Evolutionary conservation across 2,888 invertebrate species (phyloP), one percentile per base, ranked within the genome.

Genomic region (Caenorhabditis sp.): DNA sequence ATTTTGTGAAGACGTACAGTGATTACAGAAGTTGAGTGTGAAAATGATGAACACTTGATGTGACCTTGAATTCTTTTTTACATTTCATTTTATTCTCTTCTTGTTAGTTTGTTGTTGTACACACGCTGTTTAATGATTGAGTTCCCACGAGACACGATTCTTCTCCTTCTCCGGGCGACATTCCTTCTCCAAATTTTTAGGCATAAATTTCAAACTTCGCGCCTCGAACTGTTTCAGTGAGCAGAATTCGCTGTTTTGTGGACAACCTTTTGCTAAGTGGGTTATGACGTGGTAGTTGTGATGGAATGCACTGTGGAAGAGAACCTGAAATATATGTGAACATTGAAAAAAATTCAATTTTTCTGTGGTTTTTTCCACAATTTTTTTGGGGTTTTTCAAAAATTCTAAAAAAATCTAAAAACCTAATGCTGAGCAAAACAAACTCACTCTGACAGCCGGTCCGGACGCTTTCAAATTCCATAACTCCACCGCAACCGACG

Each of bases 291-390:
- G 81, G 62, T 83, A 84, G 43, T 73, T 79, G 21, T 84, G 82
- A 58, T 84, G 83, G 79, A 82, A 84, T n/a, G 82, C 83, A 10
- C 81, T 78, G 55, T 84, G 84, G 76, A 81, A 84, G 14, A 84
- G 68, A 26, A 83, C 77, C 79, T 78, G 62, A 31, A 62, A 27
- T 1, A 58, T 36, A 8, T 36, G 5, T 12, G 36, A 36, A 21
- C 19, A 5, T 51, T n/a, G n/a, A n/a, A n/a, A n/a, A n/a, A n/a
- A n/a, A n/a, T n/a, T n/a, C n/a, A n/a, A n/a, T n/a, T n/a, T n/a
- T n/a, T n/a, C n/a, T n/a, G n/a, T n/a, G n/a, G n/a, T n/a, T n/a
- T n/a, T n/a, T n/a, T n/a, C 23, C 49, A 31, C 14, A 2, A 19
- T 21, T 24, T 58, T n/a, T 66, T 58, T 43, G 14, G 58, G 51